phyloP scores from a whole-genome alignment of 2,113 vertebrate genomes.

The Menura novaehollandiae region DNA sequence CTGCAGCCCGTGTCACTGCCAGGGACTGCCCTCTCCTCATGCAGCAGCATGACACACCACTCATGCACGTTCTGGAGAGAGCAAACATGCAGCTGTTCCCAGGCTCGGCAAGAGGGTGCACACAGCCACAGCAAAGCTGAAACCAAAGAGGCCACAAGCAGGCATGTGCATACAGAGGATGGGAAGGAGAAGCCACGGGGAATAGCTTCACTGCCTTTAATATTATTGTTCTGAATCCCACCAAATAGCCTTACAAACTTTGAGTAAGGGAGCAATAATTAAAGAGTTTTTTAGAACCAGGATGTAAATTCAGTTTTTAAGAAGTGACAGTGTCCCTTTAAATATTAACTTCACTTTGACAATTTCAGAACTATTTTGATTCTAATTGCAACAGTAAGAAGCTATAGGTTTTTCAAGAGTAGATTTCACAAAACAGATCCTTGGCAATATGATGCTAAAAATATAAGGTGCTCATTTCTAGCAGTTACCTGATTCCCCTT shows the following conservation, averaged over 20 bases:
- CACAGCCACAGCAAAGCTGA: conserved; percentile 45
- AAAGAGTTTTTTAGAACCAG: background rate
- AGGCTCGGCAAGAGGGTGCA: background rate
- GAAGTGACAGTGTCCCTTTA: conserved; percentile 51
- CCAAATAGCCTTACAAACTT: background rate
- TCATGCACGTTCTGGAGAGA: conserved; percentile 16
- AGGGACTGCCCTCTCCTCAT: conserved; percentile 1
- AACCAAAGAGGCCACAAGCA: conserved; percentile 25
- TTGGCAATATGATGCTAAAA: conserved; percentile 52
- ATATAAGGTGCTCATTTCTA: conserved; percentile 63
- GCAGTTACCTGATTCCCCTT: conserved; percentile 61
- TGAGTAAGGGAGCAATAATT: background rate
- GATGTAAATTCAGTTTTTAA: background rate
- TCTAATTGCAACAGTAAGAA: background rate
- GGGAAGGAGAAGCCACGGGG: background rate
- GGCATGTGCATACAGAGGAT: conserved; percentile 1
- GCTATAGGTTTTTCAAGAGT: background rate
- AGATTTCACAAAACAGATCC: conserved; percentile 14
- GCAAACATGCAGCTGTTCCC: conserved; percentile 32
- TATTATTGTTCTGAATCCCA: background rate
- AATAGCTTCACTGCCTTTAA: background rate
- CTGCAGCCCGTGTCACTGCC: background rate
- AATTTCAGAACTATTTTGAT: background rate
- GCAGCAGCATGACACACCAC: conserved; percentile 11
- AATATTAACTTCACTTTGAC: background rate